phyloP scores from a whole-genome alignment of 2,888 invertebrate species.

The Phortica okadai region DNA sequence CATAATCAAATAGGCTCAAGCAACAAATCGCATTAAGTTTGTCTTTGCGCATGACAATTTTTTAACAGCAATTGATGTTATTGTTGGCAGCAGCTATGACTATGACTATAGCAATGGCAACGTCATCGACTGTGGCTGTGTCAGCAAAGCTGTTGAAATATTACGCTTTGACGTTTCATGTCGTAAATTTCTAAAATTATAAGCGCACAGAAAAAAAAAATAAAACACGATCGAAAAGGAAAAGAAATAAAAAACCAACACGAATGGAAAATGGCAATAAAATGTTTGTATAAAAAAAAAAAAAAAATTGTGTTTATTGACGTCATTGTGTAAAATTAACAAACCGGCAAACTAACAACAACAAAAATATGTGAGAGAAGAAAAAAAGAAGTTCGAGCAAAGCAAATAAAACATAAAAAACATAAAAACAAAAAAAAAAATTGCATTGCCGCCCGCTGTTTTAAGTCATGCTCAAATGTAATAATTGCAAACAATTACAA shows the following conservation, averaged over 20 bases:
- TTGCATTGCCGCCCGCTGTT: constrained; percentile 8
- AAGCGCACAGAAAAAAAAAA: background rate
- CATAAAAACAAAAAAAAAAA: constrained; percentile 1
- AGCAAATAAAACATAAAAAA: background rate
- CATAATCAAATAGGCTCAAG: constrained; percentile 19
- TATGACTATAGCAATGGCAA: background rate
- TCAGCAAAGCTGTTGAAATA: constrained; percentile 1
- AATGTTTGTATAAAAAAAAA: constrained; percentile 40
- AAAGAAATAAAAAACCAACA: background rate
- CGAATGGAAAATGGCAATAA: constrained; percentile 17
- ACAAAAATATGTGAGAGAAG: background rate
- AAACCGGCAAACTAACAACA: constrained; percentile 37
- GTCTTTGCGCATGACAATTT: constrained; percentile 12
- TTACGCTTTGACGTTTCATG: constrained; percentile 16
- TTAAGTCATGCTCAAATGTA: constrained; percentile 52
- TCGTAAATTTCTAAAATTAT: constrained; percentile 6
- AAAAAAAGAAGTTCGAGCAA: background rate
- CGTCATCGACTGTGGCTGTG: background rate
- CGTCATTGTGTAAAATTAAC: constrained; percentile 59
- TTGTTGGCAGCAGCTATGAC: background rate
- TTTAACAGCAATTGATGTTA: background rate
- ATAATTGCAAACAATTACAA: constrained; percentile 68
- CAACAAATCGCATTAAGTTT: constrained; percentile 24
- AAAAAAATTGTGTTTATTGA: constrained; percentile 58
- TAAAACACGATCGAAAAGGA: background rate